These are phyloP conservation scores for Phyllotreta cruciferae DNA, from an alignment of 2,888 invertebrate genomes.

Conservation along the genomic window DNA sequence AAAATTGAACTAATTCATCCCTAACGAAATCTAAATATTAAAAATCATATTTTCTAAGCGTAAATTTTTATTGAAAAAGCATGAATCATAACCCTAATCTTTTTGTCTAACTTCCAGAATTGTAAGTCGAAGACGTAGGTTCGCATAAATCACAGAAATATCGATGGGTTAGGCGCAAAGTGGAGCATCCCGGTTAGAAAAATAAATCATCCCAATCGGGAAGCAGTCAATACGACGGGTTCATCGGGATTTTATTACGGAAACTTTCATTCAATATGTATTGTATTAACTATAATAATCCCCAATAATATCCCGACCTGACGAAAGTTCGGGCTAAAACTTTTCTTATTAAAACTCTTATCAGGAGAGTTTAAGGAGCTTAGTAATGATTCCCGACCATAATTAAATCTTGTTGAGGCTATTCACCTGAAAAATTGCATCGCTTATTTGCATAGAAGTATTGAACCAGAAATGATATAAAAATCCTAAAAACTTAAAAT, in stretches of 20 bases:
- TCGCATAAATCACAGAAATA: conserved; percentile 12
- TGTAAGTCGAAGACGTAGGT: conserved; percentile 4
- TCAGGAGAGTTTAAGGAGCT: conserved; percentile 5
- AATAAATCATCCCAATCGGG: conserved; percentile 20
- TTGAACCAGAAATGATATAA: background rate
- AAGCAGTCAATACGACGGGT: conserved; percentile 21
- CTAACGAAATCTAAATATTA: too few species aligned
- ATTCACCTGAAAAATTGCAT: conserved; percentile 18
- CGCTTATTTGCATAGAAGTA: background rate
- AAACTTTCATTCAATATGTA: conserved; percentile 30
- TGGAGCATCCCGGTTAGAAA: conserved; percentile 11
- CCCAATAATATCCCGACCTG: conserved; percentile 26
- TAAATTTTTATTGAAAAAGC: too few species aligned
- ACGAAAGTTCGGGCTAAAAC: conserved; percentile 22
- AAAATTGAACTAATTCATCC: too few species aligned
- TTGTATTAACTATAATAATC: conserved; percentile 32
- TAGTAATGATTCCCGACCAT: conserved; percentile 23
- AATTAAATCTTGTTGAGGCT: conserved; percentile 32
- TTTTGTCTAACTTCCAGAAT: background rate
- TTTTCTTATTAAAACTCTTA: conserved; percentile 31
- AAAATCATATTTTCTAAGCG: too few species aligned
- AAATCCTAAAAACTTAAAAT: too few species aligned
- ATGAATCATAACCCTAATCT: background rate
- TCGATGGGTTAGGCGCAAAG: conserved; percentile 16
- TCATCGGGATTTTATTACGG: conserved; percentile 27